Base-by-base conservation (phyloP, 2,888 invertebrate genomes). In the Hermodice carunculata region DNA sequence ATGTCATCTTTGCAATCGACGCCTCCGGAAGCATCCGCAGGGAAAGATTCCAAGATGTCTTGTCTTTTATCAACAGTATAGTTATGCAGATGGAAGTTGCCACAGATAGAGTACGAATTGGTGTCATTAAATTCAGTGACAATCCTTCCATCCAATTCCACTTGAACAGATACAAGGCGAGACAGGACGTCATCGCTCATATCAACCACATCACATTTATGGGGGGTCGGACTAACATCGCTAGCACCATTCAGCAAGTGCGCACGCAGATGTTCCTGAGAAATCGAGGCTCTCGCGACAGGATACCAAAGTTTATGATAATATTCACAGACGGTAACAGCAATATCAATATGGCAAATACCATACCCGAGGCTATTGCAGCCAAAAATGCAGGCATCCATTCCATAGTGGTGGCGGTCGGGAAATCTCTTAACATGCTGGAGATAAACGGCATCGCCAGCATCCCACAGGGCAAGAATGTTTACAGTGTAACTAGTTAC, bases 361-460 rank as follows among this genome's bases (percentile, higher is more conserved):
- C 81, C 8, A 71, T 81, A 29, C 76, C 77, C 0, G 74, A 77
- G 59, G 82, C 81, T 17, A 60, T 61, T 28, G 29, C 42, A 6
- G 46, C 42, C 40, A 29, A 61, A 1, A 52, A 58, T 32, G 24
- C 29, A 32, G 70, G 70, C 1, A 34, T 56, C 11, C 62, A 70
- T 43, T 53, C 69, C 42, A 67, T 70, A 6, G 67, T 51, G 17
- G 62, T 70, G 6, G 44, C 69, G 4, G 61, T 71, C 3, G 71
- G 71, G 1, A 52, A 29, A 6, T 56, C 51, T 31, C 46, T 82
- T 1, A 75, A 79, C 48, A 78, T 74, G 4, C 75, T 76, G 0
- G 85, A 85, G 63, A 68, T 85, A 24, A 70, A 71, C 22, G 80
- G 78, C 34, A 71, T 85, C 8, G 82, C 85, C 1, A 81, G 82